These are phyloP conservation scores for Phallusia fumigata DNA, from an alignment of 23 tunicate genomes.

Conservation along the genomic window DNA sequence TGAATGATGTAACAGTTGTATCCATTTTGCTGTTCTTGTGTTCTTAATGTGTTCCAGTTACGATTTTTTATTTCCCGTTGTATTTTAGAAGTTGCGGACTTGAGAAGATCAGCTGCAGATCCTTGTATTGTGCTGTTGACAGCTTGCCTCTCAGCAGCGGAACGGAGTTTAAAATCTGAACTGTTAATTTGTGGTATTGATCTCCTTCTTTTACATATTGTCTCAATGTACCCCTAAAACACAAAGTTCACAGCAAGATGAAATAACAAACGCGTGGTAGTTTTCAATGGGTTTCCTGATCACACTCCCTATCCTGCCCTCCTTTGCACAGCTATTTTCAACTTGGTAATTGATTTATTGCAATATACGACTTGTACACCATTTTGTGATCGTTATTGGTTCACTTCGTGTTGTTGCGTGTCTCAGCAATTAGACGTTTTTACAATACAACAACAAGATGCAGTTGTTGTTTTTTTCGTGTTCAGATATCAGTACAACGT, in stretches of 20 bases:
- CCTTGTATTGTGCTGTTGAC: constrained; percentile 80
- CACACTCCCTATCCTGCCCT: too few relatives aligned
- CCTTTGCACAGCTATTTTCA: too few relatives aligned
- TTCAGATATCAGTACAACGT: too few relatives aligned
- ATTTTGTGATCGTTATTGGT: too few relatives aligned
- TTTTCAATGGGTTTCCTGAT: too few relatives aligned
- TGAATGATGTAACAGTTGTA: constrained; percentile 29
- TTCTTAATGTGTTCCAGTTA: constrained; percentile 16
- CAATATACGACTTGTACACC: too few relatives aligned
- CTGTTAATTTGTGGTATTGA: constrained; percentile 62
- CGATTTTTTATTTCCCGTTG: constrained; percentile 3
- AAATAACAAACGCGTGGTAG: too few relatives aligned
- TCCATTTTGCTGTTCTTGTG: background rate
- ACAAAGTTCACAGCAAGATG: background rate
- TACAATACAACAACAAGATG: too few relatives aligned
- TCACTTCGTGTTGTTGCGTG: too few relatives aligned
- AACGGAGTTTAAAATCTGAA: constrained; percentile 25
- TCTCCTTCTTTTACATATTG: constrained; percentile 60
- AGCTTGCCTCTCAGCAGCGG: constrained; percentile 86
- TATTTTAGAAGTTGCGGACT: constrained; percentile 63
- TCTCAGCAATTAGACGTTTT: too few relatives aligned
- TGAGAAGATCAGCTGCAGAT: constrained; percentile 92
- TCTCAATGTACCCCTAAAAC: constrained; percentile 65
- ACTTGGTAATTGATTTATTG: too few relatives aligned
- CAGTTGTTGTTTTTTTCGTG: too few relatives aligned